Conservation (phyloP, 2,888 invertebrate species). For the Eupithecia vulgata region DNA sequence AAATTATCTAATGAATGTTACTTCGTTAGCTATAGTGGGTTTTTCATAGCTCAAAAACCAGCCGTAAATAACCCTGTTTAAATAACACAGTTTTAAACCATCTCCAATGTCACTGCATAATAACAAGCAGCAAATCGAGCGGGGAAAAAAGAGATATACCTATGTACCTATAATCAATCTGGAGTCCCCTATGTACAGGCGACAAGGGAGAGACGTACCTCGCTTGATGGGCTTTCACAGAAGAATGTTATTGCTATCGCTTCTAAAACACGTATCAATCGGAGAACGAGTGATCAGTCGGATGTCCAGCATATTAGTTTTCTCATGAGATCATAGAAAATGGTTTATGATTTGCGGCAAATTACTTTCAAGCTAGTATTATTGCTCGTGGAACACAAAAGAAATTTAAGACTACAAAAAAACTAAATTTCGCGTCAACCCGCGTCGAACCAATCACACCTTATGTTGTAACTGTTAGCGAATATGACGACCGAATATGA, state of each 20-base stretch:
- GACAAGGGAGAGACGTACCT: neutral
- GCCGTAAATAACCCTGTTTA: neutral
- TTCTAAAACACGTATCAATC: neutral
- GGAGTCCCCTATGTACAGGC: conserved; percentile 38
- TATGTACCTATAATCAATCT: conserved; percentile 45
- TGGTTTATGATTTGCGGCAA: too few relatives aligned
- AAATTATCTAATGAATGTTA: too few relatives aligned
- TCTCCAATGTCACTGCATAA: conserved; percentile 18
- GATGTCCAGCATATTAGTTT: too few relatives aligned
- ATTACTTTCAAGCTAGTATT: too few relatives aligned
- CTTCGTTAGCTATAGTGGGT: neutral
- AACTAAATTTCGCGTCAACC: too few relatives aligned
- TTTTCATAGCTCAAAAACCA: neutral
- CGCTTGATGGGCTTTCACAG: conserved; percentile 9
- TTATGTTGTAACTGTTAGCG: too few relatives aligned
- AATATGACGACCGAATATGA: too few relatives aligned
- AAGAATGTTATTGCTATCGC: neutral
- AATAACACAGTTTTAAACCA: neutral
- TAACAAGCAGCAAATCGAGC: conserved; percentile 37
- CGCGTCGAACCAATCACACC: too few relatives aligned
- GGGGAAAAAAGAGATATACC: conserved; percentile 41
- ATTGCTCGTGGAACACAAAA: too few relatives aligned
- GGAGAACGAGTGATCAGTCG: neutral
- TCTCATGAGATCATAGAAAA: too few relatives aligned
- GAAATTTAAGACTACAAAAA: too few relatives aligned